phyloP scores from a whole-genome alignment of 2,113 vertebrate species.

The Psephotus haematonotus region DNA sequence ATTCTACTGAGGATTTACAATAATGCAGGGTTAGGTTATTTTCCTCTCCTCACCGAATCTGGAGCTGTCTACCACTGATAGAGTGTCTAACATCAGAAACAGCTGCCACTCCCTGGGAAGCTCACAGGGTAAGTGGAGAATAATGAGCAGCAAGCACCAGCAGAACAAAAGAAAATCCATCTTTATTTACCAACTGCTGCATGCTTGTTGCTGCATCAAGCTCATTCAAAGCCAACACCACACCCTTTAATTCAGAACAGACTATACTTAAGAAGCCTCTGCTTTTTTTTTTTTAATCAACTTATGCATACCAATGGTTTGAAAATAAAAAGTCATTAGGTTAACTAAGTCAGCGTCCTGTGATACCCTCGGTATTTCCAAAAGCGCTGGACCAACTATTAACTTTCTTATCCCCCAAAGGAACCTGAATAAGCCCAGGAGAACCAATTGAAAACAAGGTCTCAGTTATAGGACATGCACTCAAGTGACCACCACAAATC shows the following conservation, averaged over 20 bases:
- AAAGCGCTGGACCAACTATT: background rate
- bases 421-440: background rate
- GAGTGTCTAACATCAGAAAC: constrained; percentile 92
- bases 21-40: constrained; percentile 50
- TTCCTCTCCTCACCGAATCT: constrained; percentile 70
- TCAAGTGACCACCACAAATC: background rate
- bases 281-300: constrained; percentile 24
- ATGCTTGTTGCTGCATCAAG: constrained; percentile 74
- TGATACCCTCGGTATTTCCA: background rate
- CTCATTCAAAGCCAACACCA: constrained; percentile 70
- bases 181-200: constrained; percentile 92
- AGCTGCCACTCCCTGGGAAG: constrained; percentile 92
- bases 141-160: constrained; percentile 85
- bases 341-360: constrained; percentile 22
- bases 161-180: constrained; percentile 90
- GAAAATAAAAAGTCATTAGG: background rate
- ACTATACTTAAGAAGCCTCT: background rate
- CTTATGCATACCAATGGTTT: constrained; percentile 5
- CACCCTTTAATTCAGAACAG: constrained; percentile 63
- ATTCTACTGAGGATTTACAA: constrained; percentile 65
- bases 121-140: constrained; percentile 86
- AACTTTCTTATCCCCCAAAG: background rate
- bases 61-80: constrained; percentile 94
- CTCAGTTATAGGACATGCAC: background rate
- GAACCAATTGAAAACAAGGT: background rate